Conservation (phyloP, 2,888 invertebrate species). For the Sisyra nigra region DNA sequence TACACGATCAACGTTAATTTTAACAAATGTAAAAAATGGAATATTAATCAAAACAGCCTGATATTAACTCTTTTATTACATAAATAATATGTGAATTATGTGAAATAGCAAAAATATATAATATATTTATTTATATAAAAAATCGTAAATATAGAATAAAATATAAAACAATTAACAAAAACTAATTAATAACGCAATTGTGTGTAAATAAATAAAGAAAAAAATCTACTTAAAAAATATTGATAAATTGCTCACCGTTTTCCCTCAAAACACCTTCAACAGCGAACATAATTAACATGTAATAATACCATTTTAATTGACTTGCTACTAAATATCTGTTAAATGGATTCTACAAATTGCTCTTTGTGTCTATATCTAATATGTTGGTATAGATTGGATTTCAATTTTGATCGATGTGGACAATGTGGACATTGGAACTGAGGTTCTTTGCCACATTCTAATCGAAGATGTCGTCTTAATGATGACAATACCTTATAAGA, state of each 20-base stretch:
- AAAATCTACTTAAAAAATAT: not conserved
- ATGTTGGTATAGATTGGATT: slow-evolving; percentile 11
- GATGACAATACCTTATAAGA: slow-evolving; percentile 35
- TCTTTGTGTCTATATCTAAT: slow-evolving; percentile 9
- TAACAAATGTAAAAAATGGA: not conserved
- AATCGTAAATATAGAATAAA: not conserved
- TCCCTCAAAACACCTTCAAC: not conserved
- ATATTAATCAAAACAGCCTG: not conserved
- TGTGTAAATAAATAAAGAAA: not conserved
- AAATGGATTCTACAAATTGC: not conserved
- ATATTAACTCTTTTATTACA: not conserved
- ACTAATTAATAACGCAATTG: not conserved
- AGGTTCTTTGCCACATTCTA: slow-evolving; percentile 36
- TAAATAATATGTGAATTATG: not conserved
- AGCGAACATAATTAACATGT: not conserved
- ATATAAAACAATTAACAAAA: not conserved
- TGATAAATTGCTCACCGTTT: not conserved
- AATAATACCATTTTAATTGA: not conserved
- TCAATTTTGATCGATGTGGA: slow-evolving; percentile 17
- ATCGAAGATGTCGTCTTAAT: slow-evolving; percentile 32
- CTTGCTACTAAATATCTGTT: no score
- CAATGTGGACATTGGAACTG: slow-evolving; percentile 33
- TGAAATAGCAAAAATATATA: slow-evolving; percentile 2
- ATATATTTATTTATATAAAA: not conserved
- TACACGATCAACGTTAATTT: no score